Evolutionary conservation across 2,797 vertebrate genomes (phyloP).

Genomic region (Lophotriccus pileatus): DNA sequence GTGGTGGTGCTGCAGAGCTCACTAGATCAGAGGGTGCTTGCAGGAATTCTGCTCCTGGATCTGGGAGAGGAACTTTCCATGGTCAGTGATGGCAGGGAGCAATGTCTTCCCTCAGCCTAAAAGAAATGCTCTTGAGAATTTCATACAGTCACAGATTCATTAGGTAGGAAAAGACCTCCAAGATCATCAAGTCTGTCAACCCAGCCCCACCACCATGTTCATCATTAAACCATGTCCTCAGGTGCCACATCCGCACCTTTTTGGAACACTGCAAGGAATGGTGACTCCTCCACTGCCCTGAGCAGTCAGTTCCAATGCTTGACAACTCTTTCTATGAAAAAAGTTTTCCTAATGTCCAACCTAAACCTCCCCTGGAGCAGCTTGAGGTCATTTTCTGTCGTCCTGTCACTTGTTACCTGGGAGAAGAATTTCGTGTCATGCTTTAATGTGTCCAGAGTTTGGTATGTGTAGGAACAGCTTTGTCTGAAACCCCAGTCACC

Average conservation of each 20-base stretch:
- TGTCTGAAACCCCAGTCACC: neutral
- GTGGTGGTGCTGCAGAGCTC: fast-evolving
- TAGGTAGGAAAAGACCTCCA: neutral
- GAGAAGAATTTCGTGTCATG: neutral
- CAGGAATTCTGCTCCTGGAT: neutral
- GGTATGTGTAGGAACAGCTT: neutral
- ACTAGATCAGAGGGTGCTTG: neutral
- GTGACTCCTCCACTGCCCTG: neutral
- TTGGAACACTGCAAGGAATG: fast-evolving
- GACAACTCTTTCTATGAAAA: neutral
- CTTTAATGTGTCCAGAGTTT: neutral
- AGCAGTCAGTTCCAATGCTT: neutral
- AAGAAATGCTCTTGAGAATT: neutral
- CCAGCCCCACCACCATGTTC: neutral
- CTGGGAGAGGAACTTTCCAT: neutral
- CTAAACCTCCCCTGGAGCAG: neutral
- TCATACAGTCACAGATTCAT: neutral
- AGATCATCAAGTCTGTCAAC: neutral
- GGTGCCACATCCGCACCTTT: neutral
- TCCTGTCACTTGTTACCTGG: neutral
- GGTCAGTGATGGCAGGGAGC: neutral
- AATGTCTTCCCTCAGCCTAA: fast-evolving
- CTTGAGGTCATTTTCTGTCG: fast-evolving
- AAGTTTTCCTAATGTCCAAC: neutral
- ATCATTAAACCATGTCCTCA: neutral